Conservation (phyloP, 2,113 vertebrate genomes). For the Cepphus grylle region DNA sequence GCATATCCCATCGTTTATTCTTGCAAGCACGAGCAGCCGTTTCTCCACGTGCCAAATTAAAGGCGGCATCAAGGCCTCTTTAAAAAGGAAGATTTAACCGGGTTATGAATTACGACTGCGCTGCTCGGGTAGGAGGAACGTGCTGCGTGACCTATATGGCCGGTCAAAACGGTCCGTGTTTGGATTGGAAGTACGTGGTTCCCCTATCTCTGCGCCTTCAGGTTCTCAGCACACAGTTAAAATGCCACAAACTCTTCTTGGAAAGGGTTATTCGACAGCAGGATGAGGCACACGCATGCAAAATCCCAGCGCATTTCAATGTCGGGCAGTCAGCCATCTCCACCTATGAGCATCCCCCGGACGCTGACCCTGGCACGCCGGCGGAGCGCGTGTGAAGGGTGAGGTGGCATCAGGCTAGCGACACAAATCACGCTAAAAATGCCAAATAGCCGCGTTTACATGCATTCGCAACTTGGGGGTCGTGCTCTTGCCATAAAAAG, state of each 20-base stretch:
- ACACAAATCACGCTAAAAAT: constrained; percentile 45
- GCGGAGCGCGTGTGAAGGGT: neutral
- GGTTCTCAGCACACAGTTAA: neutral
- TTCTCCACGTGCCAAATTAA: constrained; percentile 27
- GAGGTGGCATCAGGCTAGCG: constrained; percentile 2
- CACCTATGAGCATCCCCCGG: neutral
- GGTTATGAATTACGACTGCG: neutral
- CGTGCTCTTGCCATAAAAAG: constrained; percentile 33
- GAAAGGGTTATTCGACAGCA: neutral
- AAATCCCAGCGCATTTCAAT: neutral
- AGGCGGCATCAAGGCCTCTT: neutral
- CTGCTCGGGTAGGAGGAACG: neutral
- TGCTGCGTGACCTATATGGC: neutral
- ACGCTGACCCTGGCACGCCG: neutral
- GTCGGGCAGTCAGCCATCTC: neutral
- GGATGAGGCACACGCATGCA: rapidly evolving
- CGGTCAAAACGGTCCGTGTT: neutral
- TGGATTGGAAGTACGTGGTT: neutral
- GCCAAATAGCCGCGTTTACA: constrained; percentile 25
- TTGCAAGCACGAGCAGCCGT: neutral
- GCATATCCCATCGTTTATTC: constrained; percentile 19
- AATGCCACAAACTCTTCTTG: neutral
- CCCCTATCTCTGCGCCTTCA: neutral
- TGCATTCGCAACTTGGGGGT: neutral
- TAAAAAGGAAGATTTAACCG: neutral